Evolutionary conservation across 1,140 invertebrate genomes (phyloP).

Genomic region (Bombus pyrosoma): DNA sequence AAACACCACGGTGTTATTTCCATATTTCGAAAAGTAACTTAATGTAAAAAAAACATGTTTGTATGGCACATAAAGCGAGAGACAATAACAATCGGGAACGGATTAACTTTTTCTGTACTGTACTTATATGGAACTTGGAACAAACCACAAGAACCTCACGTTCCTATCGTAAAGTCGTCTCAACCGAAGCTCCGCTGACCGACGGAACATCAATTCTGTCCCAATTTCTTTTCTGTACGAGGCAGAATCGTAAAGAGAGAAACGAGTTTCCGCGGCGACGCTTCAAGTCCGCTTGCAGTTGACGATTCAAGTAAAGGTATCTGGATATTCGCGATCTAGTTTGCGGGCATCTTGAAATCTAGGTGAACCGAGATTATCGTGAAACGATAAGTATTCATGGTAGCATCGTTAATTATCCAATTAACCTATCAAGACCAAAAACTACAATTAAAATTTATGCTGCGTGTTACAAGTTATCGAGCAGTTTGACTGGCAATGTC

Average conservation of each 20-base stretch:
- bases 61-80: too few species aligned
- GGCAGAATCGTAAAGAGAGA: constrained; percentile 18
- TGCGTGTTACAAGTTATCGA: too few species aligned
- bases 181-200: not conserved
- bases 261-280: constrained; percentile 11
- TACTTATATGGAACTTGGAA: not conserved
- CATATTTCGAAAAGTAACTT: not conserved
- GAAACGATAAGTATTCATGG: not conserved
- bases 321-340: not conserved
- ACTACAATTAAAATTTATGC: too few species aligned
- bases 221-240: constrained; percentile 18
- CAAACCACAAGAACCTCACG: not conserved
- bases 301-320: constrained; percentile 1
- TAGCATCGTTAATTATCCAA: too few species aligned
- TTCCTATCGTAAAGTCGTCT: not conserved
- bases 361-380: not conserved
- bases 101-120: not conserved
- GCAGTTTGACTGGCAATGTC: too few species aligned
- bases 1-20: too few species aligned
- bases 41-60: not conserved
- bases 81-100: not conserved
- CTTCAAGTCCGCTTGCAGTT: not conserved
- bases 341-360: not conserved
- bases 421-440: too few species aligned
- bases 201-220: constrained; percentile 24